Percentiles rank a stretch among this genome's conserved stretches.
phyloP scores from a whole-genome alignment of 2,113 vertebrate genomes.

The Heloderma charlesbogerti region DNA sequence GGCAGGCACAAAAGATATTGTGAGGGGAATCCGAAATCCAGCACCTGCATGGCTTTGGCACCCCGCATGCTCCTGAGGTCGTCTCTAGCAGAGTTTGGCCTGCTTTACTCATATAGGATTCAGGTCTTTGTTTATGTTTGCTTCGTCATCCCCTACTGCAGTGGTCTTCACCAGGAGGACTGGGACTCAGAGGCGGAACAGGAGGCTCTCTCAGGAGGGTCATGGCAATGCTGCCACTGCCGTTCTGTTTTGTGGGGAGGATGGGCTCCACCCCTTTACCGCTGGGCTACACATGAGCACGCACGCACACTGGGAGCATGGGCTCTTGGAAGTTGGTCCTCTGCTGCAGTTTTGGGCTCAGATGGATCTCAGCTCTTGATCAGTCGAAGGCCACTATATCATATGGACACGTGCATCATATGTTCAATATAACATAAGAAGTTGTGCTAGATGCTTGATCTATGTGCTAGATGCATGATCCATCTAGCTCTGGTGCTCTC shows the following conservation, averaged over 20 bases:
- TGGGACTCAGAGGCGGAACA: too few species aligned
- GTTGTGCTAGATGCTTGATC: too few species aligned
- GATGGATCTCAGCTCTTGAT: too few species aligned
- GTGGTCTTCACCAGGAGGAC: neutral
- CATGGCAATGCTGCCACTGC: neutral
- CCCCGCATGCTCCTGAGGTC: fast-evolving
- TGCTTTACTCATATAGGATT: fast-evolving
- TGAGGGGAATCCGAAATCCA: neutral
- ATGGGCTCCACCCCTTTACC: neutral
- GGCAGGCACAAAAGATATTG: neutral
- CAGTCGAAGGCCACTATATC: too few species aligned
- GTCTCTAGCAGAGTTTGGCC: fast-evolving
- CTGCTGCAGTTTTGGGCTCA: neutral
- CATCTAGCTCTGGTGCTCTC: neutral
- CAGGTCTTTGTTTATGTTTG: neutral
- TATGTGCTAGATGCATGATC: neutral
- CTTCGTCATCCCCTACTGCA: neutral
- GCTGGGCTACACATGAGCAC: neutral
- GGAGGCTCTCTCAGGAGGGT: neutral
- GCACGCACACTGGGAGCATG: neutral
- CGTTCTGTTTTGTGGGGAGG: neutral
- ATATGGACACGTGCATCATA: too few species aligned
- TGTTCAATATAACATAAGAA: too few species aligned
- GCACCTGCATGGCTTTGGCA: neutral
- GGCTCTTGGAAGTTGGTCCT: neutral